These are phyloP conservation scores for Drosophila tristis DNA, from an alignment of 1,140 invertebrate genomes.

Conservation along the genomic window DNA sequence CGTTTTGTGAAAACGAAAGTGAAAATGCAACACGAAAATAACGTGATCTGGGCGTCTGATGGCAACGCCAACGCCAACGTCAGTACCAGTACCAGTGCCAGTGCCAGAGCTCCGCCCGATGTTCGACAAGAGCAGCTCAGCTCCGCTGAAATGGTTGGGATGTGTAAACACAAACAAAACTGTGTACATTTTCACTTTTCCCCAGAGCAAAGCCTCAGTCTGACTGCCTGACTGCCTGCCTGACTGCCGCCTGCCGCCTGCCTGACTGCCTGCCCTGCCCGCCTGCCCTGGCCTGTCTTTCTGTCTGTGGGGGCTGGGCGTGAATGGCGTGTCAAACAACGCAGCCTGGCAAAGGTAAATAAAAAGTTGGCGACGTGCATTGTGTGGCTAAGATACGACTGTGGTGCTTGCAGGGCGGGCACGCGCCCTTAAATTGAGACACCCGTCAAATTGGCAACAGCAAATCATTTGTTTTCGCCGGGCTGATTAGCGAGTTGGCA, in stretches of 20 bases:
- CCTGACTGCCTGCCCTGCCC: too few relatives aligned
- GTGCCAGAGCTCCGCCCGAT: neutral
- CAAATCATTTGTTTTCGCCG: slow-evolving; percentile 24
- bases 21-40: slow-evolving; percentile 76
- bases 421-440: slow-evolving; percentile 37
- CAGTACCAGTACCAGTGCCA: too few relatives aligned
- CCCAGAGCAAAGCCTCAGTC: slow-evolving; percentile 19
- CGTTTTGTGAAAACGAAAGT: slow-evolving; percentile 63
- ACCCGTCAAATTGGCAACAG: slow-evolving; percentile 28
- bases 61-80: slow-evolving; percentile 14
- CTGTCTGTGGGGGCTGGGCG: slow-evolving; percentile 8
- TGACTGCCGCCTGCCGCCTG: neutral
- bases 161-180: slow-evolving; percentile 75
- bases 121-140: slow-evolving; percentile 8
- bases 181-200: slow-evolving; percentile 79
- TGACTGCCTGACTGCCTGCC: slow-evolving; percentile 11
- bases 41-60: slow-evolving; percentile 53
- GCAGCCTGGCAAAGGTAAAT: slow-evolving; percentile 61
- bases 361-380: slow-evolving; percentile 75
- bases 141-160: slow-evolving; percentile 39
- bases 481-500: slow-evolving; percentile 42
- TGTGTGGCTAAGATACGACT: slow-evolving; percentile 52
- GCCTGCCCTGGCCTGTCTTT: neutral
- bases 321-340: slow-evolving; percentile 54
- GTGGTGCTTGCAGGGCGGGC: slow-evolving; percentile 9